A percentile compares a stretch with the other conserved stretches of the same genome.
phyloP scores from a whole-genome alignment of 2,888 invertebrate species.

The Himalopsyche kuldschensis region DNA sequence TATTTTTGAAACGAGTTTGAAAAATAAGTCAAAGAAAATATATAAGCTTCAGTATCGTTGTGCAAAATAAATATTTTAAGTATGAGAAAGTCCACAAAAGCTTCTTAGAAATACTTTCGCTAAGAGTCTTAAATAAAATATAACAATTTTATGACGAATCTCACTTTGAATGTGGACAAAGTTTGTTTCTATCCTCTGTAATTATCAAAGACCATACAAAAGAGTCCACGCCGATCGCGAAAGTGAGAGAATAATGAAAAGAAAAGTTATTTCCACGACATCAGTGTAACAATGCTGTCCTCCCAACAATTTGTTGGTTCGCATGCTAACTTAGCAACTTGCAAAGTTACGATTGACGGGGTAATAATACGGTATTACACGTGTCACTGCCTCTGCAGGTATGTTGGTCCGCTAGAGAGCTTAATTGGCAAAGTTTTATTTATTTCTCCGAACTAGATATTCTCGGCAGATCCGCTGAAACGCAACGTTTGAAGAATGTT shows the following conservation, averaged over 20 bases:
- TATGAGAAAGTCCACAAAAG: neutral
- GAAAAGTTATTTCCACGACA: neutral
- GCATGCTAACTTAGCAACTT: conserved; percentile 9
- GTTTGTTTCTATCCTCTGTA: neutral
- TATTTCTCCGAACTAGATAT: conserved; percentile 27
- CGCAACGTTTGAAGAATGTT: conserved; percentile 14
- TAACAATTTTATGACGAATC: neutral
- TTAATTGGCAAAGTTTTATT: conserved; percentile 39
- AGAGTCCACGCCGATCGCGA: neutral
- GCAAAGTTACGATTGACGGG: conserved; percentile 19
- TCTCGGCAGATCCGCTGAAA: conserved; percentile 11
- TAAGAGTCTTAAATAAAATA: neutral
- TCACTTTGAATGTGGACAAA: neutral
- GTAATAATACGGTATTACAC: conserved; percentile 25
- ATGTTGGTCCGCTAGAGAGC: conserved; percentile 17
- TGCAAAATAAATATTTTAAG: neutral
- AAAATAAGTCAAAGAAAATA: neutral
- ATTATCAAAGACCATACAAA: neutral
- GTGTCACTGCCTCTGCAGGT: conserved; percentile 8
- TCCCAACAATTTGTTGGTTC: conserved; percentile 13
- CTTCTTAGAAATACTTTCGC: neutral
- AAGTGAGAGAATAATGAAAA: neutral
- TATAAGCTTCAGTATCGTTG: neutral
- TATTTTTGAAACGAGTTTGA: neutral
- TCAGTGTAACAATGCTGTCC: neutral